phyloP scores from a whole-genome alignment of 2,888 invertebrate genomes.

The Diaperis boleti region DNA sequence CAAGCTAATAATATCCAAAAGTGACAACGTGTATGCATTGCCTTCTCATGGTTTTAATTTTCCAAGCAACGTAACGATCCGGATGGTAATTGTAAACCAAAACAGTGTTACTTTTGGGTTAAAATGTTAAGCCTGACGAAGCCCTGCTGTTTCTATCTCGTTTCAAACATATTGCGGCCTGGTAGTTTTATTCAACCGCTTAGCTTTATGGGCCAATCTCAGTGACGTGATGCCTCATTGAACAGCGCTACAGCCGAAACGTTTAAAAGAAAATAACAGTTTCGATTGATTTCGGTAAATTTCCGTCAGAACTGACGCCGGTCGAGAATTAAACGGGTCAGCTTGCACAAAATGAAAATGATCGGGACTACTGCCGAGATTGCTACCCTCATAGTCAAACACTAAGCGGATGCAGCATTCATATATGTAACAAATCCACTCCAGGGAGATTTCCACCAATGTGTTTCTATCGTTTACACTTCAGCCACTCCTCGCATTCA shows the following conservation, averaged over 20 bases:
- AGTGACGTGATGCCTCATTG: slow-evolving; percentile 40
- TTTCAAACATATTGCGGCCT: slow-evolving; percentile 45
- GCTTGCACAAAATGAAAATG: slow-evolving; percentile 25
- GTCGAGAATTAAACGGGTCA: slow-evolving; percentile 31
- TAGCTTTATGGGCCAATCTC: slow-evolving; percentile 50
- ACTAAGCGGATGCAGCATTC: slow-evolving; percentile 41
- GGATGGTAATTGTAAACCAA: slow-evolving; percentile 11
- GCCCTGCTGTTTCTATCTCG: slow-evolving; percentile 8
- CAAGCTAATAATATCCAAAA: no score
- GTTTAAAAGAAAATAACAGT: slow-evolving; percentile 36
- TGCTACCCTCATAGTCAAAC: slow-evolving; percentile 36
- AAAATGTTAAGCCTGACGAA: slow-evolving; percentile 11
- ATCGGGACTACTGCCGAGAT: slow-evolving; percentile 29
- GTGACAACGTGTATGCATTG: no score
- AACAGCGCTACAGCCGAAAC: slow-evolving; percentile 27
- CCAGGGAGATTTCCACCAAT: slow-evolving; percentile 43
- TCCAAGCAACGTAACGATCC: background rate
- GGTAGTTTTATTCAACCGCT: slow-evolving; percentile 46
- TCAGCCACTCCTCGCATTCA: slow-evolving; percentile 44
- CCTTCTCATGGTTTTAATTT: slow-evolving; percentile 4
- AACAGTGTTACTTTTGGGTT: slow-evolving; percentile 11
- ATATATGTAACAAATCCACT: slow-evolving; percentile 46
- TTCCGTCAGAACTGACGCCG: slow-evolving; percentile 4
- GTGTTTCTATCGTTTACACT: slow-evolving; percentile 46
- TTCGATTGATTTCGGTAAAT: slow-evolving; percentile 25